phyloP scores from a whole-genome alignment of 2,888 invertebrate species.

The Prionchulus punctatus region DNA sequence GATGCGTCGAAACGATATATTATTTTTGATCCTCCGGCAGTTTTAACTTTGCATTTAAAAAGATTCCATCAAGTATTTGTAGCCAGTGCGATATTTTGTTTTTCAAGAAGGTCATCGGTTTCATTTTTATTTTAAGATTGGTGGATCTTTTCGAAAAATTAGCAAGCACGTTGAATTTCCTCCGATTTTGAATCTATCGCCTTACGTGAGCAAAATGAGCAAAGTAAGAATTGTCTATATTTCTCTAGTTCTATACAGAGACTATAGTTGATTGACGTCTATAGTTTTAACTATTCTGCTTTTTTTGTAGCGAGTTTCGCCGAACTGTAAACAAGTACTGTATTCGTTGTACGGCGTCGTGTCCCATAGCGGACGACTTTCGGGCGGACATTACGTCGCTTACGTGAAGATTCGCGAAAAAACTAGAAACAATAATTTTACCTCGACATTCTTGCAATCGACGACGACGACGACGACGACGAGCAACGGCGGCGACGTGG shows the following conservation, averaged over 20 bases:
- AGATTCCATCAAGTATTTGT: conserved; percentile 66
- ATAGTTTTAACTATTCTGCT: background rate
- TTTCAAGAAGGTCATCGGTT: background rate
- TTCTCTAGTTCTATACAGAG: conserved; percentile 12
- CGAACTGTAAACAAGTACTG: conserved; percentile 50
- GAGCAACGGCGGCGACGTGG: background rate
- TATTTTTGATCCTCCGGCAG: conserved; percentile 74
- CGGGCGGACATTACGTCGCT: conserved; percentile 78
- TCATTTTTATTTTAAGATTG: conserved; percentile 26
- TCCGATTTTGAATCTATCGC: conserved; percentile 61
- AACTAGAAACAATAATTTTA: background rate
- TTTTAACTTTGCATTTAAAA: conserved; percentile 84
- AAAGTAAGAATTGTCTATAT: conserved; percentile 38
- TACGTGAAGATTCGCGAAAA: conserved; percentile 59
- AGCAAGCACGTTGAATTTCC: conserved; percentile 71
- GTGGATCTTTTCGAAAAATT: conserved; percentile 57
- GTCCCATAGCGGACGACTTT: conserved; percentile 76
- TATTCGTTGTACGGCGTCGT: conserved; percentile 88
- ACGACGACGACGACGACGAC: background rate
- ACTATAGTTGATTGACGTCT: conserved; percentile 6
- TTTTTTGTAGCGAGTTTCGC: too few relatives aligned
- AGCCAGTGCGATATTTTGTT: background rate
- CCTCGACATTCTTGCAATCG: background rate
- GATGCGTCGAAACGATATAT: conserved; percentile 43
- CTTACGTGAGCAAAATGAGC: conserved; percentile 55